Evolutionary conservation across 2,113 vertebrate species (phyloP), one percentile per base, ranked within the genome.

Genomic region (Fulmarus glacialis): DNA sequence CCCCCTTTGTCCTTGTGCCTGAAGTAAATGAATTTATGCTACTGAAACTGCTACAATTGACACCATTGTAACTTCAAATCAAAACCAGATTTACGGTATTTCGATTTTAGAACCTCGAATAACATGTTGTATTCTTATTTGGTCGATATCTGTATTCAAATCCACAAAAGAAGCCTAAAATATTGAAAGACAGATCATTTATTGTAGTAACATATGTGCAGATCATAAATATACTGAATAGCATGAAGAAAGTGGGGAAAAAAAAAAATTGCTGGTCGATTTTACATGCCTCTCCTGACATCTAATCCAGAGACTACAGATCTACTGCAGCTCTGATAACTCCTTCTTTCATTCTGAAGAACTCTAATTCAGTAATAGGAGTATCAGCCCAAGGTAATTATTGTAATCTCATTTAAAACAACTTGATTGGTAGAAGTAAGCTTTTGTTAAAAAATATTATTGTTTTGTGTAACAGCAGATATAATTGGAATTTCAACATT

Each of bases 231-330:
- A 30, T 9, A 50, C 15, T 16, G 13, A 68, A 38, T 8, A 59
- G 58, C 38, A 30, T 13, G n/a, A 59, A 36, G n/a, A 58, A 79
- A 82, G 17, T 38, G 8, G 55, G 23, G 2, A 18, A 5, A 10
- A 9, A 26, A 20, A 47, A 4, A 3, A 21, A 14, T 7, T 34
- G 36, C 34, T 55, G 20, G n/a, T 55, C 0, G 1, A 18, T 86
- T 91, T 71, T 43, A 6, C 12, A 34, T 38, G 4, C 24, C 4
- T 64, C 45, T 87, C 43, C 68, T 91, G 72, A 17, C 22, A 15
- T 34, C 42, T 64, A 3, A 68, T 45, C n/a, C 67, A 82, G 82
- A 29, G 48, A 16, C 3, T 2, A 36, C 21, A 79, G 82, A 75
- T 8, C 75, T 63, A 4, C 80, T 73, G 70, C 32, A 50, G 62